Evolutionary conservation across 2,113 vertebrate species (phyloP).

Genomic region (Pterocles orientalis): DNA sequence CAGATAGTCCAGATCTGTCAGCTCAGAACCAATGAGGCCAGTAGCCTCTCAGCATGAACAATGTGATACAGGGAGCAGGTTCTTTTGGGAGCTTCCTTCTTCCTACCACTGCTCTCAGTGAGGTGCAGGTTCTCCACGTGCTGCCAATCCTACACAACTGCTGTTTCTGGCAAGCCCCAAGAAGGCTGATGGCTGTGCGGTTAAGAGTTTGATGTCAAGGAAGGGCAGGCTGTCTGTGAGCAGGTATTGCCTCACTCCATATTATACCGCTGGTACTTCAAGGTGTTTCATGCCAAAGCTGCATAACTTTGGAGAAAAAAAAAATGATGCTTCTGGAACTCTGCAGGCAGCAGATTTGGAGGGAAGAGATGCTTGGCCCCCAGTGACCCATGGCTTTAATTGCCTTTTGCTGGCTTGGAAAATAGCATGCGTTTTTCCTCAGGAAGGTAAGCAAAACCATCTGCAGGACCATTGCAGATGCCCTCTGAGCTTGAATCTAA

Average conservation of each 20-base stretch:
- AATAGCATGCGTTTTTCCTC: background rate
- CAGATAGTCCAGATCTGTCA: background rate
- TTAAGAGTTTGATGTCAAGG: background rate
- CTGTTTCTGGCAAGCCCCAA: background rate
- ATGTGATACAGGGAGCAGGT: background rate
- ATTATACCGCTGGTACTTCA: background rate
- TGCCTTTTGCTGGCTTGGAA: background rate
- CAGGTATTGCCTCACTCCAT: background rate
- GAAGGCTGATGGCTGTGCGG: background rate
- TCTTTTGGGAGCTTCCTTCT: background rate
- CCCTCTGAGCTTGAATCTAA: background rate
- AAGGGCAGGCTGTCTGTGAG: background rate
- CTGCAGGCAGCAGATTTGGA: background rate
- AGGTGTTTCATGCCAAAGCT: background rate
- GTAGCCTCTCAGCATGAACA: background rate
- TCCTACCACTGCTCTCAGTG: background rate
- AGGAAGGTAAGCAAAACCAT: background rate
- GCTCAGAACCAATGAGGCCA: background rate
- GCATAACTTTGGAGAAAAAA: background rate
- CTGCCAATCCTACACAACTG: background rate
- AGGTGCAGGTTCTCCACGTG: background rate
- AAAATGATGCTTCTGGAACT: background rate
- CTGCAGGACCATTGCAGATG: background rate
- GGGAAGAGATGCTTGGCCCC: background rate
- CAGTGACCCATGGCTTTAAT: background rate